A percentile compares a stretch with the other conserved stretches of the same genome.
Conservation (phyloP, 2,113 vertebrate genomes). For the Festucalex cinctus region DNA sequence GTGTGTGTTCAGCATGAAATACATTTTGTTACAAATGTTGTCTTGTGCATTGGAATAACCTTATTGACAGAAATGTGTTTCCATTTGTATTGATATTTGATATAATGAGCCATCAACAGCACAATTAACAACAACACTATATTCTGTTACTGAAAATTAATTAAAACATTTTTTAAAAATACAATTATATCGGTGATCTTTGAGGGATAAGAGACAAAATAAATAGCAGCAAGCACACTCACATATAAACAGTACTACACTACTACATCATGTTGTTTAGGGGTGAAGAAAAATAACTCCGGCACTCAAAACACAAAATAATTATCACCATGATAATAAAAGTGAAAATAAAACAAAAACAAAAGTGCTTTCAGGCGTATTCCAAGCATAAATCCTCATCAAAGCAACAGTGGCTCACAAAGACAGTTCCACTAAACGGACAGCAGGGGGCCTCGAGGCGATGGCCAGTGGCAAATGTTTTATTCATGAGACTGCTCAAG, state of each 20-base stretch:
- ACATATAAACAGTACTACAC: background rate
- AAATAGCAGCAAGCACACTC: background rate
- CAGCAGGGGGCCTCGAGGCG: constrained; percentile 65
- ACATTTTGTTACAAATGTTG: background rate
- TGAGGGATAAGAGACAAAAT: background rate
- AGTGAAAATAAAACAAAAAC: background rate
- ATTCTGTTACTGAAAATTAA: background rate
- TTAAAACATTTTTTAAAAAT: too few relatives aligned
- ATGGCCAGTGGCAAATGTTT: constrained; percentile 48
- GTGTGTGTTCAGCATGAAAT: constrained; percentile 6
- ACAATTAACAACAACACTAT: background rate
- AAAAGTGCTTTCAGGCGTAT: background rate
- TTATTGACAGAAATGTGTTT: background rate
- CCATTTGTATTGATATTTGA: background rate
- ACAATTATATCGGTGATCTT: background rate
- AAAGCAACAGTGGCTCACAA: constrained; percentile 33
- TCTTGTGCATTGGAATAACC: background rate
- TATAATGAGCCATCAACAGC: too few relatives aligned
- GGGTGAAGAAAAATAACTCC: background rate
- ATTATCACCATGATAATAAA: background rate
- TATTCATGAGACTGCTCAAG: constrained; percentile 53
- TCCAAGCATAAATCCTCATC: constrained; percentile 10
- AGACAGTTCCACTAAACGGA: constrained; percentile 24
- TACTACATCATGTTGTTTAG: background rate
- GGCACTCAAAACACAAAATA: background rate